phyloP scores from a whole-genome alignment of 2,797 vertebrate species.

The Pelochelys cantorii region DNA sequence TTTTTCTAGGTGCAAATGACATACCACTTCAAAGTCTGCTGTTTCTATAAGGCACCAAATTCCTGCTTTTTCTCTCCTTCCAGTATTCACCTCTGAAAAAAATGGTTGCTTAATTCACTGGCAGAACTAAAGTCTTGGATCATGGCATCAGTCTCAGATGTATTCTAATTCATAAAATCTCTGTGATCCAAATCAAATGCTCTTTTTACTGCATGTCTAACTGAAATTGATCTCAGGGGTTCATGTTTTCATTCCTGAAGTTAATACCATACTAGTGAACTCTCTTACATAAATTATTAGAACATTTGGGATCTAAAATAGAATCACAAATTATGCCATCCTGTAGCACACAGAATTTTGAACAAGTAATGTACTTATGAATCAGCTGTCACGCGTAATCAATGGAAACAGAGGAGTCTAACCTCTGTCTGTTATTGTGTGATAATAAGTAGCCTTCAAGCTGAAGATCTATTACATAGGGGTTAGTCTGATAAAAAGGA shows the following conservation, averaged over 20 bases:
- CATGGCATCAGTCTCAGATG: slow-evolving; percentile 8
- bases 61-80: neutral
- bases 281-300: slow-evolving; percentile 48
- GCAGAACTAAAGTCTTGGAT: slow-evolving; percentile 31
- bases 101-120: slow-evolving; percentile 33
- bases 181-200: slow-evolving; percentile 60
- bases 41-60: neutral
- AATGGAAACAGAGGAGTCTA: neutral
- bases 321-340: slow-evolving; percentile 24
- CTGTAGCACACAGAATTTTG: slow-evolving; percentile 25
- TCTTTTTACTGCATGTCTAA: slow-evolving; percentile 40
- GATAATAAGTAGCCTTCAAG: slow-evolving; percentile 17
- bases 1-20: slow-evolving; percentile 35
- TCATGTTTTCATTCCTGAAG: slow-evolving; percentile 41
- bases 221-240: slow-evolving; percentile 25
- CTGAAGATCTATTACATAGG: neutral
- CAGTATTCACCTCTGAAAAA: neutral
- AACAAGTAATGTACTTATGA: neutral
- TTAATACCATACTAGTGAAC: slow-evolving; percentile 10
- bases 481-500: slow-evolving; percentile 22
- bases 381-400: neutral
- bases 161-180: slow-evolving; percentile 44
- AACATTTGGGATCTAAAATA: neutral
- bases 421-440: neutral
- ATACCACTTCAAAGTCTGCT: slow-evolving; percentile 9